Conservation (phyloP, 2,797 vertebrate genomes). For the Cuculus canorus region DNA sequence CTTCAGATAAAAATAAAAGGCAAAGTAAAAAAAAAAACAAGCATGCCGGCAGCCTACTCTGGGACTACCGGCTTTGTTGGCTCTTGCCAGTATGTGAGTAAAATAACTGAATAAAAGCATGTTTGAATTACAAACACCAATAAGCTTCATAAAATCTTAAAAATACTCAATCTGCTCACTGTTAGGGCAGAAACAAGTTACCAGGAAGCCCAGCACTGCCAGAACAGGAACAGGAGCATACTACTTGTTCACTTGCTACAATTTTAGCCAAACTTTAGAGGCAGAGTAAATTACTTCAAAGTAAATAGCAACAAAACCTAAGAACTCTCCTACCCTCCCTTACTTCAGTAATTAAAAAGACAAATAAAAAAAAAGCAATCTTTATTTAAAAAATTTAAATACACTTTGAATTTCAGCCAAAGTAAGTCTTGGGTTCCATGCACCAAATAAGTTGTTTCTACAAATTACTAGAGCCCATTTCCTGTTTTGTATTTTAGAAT, state of each 20-base stretch:
- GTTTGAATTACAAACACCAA: background rate
- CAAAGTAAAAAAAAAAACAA: no score
- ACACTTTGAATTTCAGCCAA: background rate
- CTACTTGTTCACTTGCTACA: background rate
- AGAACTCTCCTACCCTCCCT: background rate
- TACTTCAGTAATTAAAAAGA: background rate
- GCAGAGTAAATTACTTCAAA: background rate
- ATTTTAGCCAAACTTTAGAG: background rate
- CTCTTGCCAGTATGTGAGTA: background rate
- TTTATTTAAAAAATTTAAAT: background rate
- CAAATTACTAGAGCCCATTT: background rate
- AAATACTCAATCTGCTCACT: background rate
- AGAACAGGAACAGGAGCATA: background rate
- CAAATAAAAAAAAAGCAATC: background rate
- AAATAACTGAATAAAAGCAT: background rate
- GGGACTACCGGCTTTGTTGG: background rate
- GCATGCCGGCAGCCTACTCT: background rate
- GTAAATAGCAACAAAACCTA: background rate
- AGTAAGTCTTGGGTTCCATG: background rate
- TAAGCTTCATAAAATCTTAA: background rate
- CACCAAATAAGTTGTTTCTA: background rate
- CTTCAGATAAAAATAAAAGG: background rate
- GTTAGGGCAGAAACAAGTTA: background rate
- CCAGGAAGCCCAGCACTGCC: background rate
- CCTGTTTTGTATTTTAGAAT: constrained; percentile 63